Percentiles rank a stretch among this genome's conserved stretches.
Evolutionary conservation across 2,797 vertebrate species (phyloP).

Genomic region (Vireo griseus): DNA sequence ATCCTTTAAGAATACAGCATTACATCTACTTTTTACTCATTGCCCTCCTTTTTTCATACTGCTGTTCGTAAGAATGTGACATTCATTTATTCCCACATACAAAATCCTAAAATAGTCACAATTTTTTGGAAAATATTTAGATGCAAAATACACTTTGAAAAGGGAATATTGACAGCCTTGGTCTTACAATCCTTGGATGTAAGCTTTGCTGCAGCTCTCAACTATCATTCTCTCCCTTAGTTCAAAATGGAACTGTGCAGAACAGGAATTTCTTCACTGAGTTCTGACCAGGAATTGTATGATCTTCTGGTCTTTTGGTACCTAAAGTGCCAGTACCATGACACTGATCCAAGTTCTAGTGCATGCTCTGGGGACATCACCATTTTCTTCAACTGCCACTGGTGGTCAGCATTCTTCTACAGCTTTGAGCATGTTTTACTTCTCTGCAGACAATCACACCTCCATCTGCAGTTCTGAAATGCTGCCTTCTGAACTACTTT

Average conservation of each 20-base stretch:
- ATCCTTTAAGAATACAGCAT: neutral
- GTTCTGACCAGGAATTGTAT: neutral
- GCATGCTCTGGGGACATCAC: neutral
- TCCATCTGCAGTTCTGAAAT: neutral
- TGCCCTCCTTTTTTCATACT: neutral
- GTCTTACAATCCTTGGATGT: accelerated
- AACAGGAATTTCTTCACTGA: neutral
- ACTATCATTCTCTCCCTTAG: neutral
- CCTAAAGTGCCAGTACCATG: neutral
- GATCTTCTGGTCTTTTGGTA: neutral
- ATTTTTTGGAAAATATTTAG: neutral
- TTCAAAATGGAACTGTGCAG: neutral
- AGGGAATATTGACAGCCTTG: neutral
- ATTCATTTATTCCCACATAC: neutral
- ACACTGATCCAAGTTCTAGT: neutral
- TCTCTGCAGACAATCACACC: neutral
- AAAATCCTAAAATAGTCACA: neutral
- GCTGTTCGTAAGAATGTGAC: neutral
- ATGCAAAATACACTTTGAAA: neutral
- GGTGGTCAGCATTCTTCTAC: neutral
- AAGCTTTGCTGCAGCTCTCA: neutral
- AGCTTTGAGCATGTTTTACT: neutral
- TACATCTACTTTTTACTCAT: neutral
- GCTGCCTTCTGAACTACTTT: neutral
- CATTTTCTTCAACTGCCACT: neutral